phyloP scores from a whole-genome alignment of 2,797 vertebrate species.

The Columba guinea region DNA sequence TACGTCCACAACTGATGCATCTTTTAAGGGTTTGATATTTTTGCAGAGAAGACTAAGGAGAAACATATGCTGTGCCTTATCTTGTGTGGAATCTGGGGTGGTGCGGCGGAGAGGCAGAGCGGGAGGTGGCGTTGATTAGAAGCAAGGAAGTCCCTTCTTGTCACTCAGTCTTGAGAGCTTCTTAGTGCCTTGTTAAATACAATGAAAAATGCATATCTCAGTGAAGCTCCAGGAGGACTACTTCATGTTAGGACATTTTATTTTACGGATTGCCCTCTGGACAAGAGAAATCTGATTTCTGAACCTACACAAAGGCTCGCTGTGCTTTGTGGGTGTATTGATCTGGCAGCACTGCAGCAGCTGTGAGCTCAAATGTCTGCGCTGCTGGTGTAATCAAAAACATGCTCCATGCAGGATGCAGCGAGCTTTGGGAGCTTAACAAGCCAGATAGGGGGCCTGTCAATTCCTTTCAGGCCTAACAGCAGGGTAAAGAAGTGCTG shows the following conservation, averaged over 20 bases:
- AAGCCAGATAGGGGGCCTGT: constrained; percentile 27
- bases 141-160: background rate
- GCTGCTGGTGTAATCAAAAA: constrained; percentile 33
- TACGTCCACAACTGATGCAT: background rate
- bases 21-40: constrained; percentile 13
- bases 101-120: background rate
- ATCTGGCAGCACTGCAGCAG: constrained; percentile 40
- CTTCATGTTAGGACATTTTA: background rate
- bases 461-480: constrained; percentile 33
- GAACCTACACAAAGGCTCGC: background rate
- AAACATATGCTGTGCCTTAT: background rate
- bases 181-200: background rate
- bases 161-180: background rate
- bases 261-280: constrained; percentile 1
- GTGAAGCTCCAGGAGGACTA: background rate
- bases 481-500: background rate
- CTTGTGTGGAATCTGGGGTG: background rate
- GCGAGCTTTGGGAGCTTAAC: constrained; percentile 40
- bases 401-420: constrained; percentile 31
- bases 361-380: constrained; percentile 32
- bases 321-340: constrained; percentile 37
- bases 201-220: background rate
- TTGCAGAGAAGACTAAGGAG: constrained; percentile 34
- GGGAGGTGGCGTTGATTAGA: background rate
- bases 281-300: constrained; percentile 54